Conservation (phyloP, 1,140 invertebrate species). For the Drosophila ironensis region DNA sequence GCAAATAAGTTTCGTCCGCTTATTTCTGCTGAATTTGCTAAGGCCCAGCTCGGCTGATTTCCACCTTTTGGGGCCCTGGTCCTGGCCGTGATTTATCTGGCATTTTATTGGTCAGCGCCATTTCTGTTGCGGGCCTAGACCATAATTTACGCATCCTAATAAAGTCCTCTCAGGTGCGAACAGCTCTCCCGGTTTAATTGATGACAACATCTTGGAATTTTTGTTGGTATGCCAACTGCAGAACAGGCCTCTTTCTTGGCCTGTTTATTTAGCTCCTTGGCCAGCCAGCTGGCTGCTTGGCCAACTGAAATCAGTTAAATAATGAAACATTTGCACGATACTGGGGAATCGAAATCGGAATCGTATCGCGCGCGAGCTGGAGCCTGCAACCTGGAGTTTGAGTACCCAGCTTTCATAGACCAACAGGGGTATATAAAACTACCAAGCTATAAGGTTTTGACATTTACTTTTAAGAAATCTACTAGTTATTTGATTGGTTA, state of each 20-base stretch:
- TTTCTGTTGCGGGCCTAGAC: slow-evolving; percentile 39
- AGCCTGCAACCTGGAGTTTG: background rate
- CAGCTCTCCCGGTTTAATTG: slow-evolving; percentile 65
- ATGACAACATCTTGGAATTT: slow-evolving; percentile 81
- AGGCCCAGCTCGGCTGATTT: slow-evolving; percentile 45
- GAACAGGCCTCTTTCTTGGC: slow-evolving; percentile 35
- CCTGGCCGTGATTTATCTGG: slow-evolving; percentile 43
- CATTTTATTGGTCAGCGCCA: slow-evolving; percentile 55
- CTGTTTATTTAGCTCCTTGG: slow-evolving; percentile 14
- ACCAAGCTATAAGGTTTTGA: no score
- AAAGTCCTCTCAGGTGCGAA: slow-evolving; percentile 81
- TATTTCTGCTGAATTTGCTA: slow-evolving; percentile 45
- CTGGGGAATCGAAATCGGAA: slow-evolving; percentile 65
- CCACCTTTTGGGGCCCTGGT: slow-evolving; percentile 37
- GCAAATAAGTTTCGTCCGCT: slow-evolving; percentile 66
- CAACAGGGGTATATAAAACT: background rate
- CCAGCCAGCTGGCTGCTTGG: slow-evolving; percentile 11
- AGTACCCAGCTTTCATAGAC: background rate
- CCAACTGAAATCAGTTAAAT: slow-evolving; percentile 74
- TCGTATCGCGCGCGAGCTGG: slow-evolving; percentile 29
- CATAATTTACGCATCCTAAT: slow-evolving; percentile 79
- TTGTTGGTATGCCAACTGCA: slow-evolving; percentile 66
- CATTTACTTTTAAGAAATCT: no score
- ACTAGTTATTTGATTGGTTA: no score
- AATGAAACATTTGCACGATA: slow-evolving; percentile 79